Conservation (phyloP, 2,797 vertebrate species). For the Urophycis tenuis region DNA sequence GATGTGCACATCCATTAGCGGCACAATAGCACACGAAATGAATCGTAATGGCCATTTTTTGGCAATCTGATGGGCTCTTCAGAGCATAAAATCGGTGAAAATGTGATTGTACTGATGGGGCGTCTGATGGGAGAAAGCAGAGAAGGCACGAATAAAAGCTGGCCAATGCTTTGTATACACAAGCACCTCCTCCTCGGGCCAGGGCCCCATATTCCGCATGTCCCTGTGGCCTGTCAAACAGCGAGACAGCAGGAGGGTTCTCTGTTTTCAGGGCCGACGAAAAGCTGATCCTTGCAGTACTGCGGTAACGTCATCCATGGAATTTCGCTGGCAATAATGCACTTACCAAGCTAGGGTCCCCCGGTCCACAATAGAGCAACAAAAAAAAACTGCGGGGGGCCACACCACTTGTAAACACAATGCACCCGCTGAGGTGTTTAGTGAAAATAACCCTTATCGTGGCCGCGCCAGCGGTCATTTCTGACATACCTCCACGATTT, state of each 20-base stretch:
- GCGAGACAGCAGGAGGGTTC: background rate
- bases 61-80: background rate
- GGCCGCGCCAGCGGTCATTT: background rate
- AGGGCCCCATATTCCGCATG: constrained; percentile 11
- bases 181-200: background rate
- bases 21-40: background rate
- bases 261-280: constrained; percentile 20
- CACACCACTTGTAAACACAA: background rate
- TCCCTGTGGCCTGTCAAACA: constrained; percentile 41
- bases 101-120: background rate
- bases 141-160: background rate
- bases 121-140: background rate
- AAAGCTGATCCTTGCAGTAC: constrained; percentile 52
- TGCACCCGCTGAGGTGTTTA: background rate
- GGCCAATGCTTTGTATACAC: background rate
- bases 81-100: background rate
- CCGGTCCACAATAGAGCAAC: too few species aligned
- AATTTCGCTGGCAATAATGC: background rate
- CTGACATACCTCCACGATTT: background rate
- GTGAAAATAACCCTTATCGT: background rate
- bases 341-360: background rate
- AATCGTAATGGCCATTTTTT: background rate
- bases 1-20: background rate
- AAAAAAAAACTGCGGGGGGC: background rate
- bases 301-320: constrained; percentile 30